Percentiles rank a stretch among this genome's conserved stretches.
These are phyloP conservation scores for Morone saxatilis DNA, from an alignment of 2,113 vertebrate species.

Conservation along the genomic window DNA sequence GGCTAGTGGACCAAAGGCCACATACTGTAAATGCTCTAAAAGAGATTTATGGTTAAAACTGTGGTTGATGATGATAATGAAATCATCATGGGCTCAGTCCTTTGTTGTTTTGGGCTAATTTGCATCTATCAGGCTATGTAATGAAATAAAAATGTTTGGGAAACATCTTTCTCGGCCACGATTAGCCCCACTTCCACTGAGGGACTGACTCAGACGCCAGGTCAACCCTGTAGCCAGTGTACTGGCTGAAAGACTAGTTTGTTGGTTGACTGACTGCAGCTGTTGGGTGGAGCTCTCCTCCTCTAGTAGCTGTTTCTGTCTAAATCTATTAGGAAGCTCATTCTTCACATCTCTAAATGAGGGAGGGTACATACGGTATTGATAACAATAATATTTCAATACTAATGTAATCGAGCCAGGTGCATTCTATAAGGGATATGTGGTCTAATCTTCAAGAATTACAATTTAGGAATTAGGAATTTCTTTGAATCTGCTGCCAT, in stretches of 20 bases:
- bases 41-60: constrained; percentile 51
- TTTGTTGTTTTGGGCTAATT: constrained; percentile 40
- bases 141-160: constrained; percentile 47
- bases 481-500: not conserved
- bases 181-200: constrained; percentile 28
- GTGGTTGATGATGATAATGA: constrained; percentile 40
- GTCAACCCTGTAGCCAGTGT: constrained; percentile 12
- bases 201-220: constrained; percentile 14
- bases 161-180: constrained; percentile 37
- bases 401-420: not conserved
- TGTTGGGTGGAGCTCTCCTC: constrained; percentile 65
- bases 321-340: constrained; percentile 46
- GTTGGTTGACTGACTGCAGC: constrained; percentile 60
- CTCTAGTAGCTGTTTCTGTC: constrained; percentile 45
- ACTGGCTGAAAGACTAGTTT: not conserved
- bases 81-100: constrained; percentile 42
- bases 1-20: constrained; percentile 19
- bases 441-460: constrained; percentile 26
- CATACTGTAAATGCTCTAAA: constrained; percentile 10
- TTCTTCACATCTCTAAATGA: constrained; percentile 51
- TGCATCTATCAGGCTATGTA: constrained; percentile 27
- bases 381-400: constrained; percentile 20
- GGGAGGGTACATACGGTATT: constrained; percentile 5
- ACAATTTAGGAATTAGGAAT: constrained; percentile 3
- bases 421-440: not conserved